phyloP scores from a whole-genome alignment of 1,140 invertebrate species.

The Phymastichus coffea region DNA sequence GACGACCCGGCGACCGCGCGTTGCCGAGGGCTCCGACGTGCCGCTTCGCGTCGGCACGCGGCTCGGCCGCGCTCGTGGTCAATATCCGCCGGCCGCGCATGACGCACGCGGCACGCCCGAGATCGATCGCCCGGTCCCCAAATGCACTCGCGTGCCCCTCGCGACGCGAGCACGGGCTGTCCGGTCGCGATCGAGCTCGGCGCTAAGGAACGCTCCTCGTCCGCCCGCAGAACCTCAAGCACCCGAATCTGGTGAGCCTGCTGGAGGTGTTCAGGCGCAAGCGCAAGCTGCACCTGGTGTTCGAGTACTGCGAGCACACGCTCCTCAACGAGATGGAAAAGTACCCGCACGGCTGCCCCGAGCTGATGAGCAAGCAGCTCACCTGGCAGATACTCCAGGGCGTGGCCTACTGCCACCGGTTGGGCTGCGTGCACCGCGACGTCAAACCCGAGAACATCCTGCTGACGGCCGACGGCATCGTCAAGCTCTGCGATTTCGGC shows the following conservation, averaged over 20 bases:
- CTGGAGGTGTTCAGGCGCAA: constrained; percentile 98
- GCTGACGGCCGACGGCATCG: constrained; percentile 88
- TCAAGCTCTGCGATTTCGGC: constrained; percentile 98
- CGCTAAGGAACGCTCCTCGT: neutral
- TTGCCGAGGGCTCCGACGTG: too few relatives aligned
- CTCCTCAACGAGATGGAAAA: constrained; percentile 95
- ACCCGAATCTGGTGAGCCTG: constrained; percentile 96
- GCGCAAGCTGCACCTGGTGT: constrained; percentile 94
- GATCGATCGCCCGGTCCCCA: too few relatives aligned
- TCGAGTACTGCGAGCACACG: constrained; percentile 98
- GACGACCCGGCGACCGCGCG: too few relatives aligned
- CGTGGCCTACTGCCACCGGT: constrained; percentile 92
- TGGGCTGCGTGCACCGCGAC: constrained; percentile 95
- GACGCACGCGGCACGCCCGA: too few relatives aligned
- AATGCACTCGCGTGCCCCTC: too few relatives aligned
- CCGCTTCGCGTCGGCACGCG: too few relatives aligned
- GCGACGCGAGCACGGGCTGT: too few relatives aligned
- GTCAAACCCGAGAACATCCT: constrained; percentile 99
- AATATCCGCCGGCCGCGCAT: neutral
- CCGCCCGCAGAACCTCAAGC: constrained; percentile 87
- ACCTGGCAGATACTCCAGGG: constrained; percentile 95
- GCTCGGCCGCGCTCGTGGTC: neutral
- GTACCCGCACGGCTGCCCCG: constrained; percentile 79
- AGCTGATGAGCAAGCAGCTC: constrained; percentile 86
- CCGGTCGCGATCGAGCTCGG: constrained; percentile 8